phyloP scores from a whole-genome alignment of 2,113 vertebrate genomes.

The Eidolon helvum region DNA sequence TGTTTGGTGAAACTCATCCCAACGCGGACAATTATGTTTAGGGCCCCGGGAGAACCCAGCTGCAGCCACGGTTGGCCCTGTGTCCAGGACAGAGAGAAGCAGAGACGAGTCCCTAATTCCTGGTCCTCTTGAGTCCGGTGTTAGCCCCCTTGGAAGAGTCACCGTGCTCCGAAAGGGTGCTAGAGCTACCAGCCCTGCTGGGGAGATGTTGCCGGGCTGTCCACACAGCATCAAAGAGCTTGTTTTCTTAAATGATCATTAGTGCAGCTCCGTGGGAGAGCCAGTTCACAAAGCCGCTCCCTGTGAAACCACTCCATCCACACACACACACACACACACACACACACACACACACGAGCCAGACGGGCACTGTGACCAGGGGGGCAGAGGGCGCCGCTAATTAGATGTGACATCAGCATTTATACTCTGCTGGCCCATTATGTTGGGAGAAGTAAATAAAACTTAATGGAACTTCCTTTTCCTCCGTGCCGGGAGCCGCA shows the following conservation, averaged over 20 bases:
- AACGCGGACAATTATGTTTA: not conserved
- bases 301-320: slow-evolving; percentile 57
- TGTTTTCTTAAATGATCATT: slow-evolving; percentile 76
- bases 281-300: slow-evolving; percentile 70
- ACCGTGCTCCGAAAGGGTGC: not conserved
- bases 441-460: slow-evolving; percentile 33
- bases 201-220: slow-evolving; percentile 54
- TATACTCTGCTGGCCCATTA: slow-evolving; percentile 30
- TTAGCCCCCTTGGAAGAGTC: slow-evolving; percentile 21
- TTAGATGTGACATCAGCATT: slow-evolving; percentile 70
- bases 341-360: slow-evolving; percentile 65
- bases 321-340: slow-evolving; percentile 67
- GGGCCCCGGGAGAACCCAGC: accelerated
- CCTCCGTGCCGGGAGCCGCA: not conserved
- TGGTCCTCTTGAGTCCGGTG: not conserved
- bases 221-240: slow-evolving; percentile 67
- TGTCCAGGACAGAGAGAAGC: not conserved
- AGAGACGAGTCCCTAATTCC: not conserved
- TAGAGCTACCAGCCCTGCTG: slow-evolving; percentile 49
- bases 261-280: slow-evolving; percentile 63
- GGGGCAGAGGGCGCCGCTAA: slow-evolving; percentile 74
- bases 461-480: not conserved
- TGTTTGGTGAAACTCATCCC: not conserved
- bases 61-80: not conserved
- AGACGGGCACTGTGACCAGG: slow-evolving; percentile 41